phyloP scores from a whole-genome alignment of 2,888 invertebrate genomes.

The Lepidonotus clava region DNA sequence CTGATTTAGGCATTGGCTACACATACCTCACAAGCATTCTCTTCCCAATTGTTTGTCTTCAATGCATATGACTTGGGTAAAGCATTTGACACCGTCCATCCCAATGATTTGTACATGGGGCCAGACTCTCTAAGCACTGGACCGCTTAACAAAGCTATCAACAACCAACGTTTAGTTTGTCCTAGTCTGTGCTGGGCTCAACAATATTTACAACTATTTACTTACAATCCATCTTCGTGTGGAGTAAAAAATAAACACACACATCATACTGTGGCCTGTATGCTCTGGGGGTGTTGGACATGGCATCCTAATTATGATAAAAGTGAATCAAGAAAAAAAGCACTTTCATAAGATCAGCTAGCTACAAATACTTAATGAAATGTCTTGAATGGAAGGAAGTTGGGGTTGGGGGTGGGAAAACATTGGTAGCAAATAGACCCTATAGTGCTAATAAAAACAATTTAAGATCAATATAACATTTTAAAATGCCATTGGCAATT shows the following conservation, averaged over 20 bases:
- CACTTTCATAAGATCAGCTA: slow-evolving; percentile 20
- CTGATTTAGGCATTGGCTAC: slow-evolving; percentile 26
- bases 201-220: slow-evolving; percentile 48
- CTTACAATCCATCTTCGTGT: slow-evolving; percentile 32
- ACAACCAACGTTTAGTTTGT: slow-evolving; percentile 29
- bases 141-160: slow-evolving; percentile 37
- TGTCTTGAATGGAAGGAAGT: too few relatives aligned
- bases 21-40: slow-evolving; percentile 2
- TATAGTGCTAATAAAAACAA: too few relatives aligned
- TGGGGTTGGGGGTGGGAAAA: too few relatives aligned
- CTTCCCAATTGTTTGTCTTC: background rate
- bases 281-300: background rate
- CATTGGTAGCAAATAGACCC: too few relatives aligned
- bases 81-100: background rate
- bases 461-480: too few relatives aligned
- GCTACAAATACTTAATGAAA: background rate
- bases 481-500: too few relatives aligned
- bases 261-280: background rate
- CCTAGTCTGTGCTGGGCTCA: slow-evolving; percentile 32
- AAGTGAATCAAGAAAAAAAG: slow-evolving; percentile 32
- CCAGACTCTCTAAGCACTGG: slow-evolving; percentile 26
- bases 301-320: background rate
- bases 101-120: background rate
- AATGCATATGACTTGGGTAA: slow-evolving; percentile 44
- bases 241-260: background rate